phyloP scores from a whole-genome alignment of 2,113 vertebrate species.

The Caretta caretta region DNA sequence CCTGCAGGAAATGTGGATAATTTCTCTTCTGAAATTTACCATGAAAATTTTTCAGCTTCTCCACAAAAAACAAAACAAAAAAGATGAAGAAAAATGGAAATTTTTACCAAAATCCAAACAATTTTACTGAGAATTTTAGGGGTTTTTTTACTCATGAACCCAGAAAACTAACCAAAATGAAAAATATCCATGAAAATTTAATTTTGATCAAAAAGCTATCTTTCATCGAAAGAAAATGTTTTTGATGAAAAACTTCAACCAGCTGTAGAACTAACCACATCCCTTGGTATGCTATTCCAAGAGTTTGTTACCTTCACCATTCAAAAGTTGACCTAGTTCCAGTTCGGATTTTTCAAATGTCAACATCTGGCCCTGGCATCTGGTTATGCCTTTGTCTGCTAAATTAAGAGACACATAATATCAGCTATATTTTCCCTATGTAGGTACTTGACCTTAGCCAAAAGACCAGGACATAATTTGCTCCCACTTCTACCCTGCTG shows the following conservation, averaged over 20 bases:
- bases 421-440: not conserved
- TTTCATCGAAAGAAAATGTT: not conserved
- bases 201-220: not conserved
- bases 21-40: not conserved
- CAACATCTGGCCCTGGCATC: not conserved
- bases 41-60: not conserved
- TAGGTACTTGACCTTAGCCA: not conserved
- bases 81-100: not conserved
- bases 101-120: not conserved
- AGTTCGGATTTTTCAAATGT: constrained; percentile 10
- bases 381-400: not conserved
- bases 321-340: constrained; percentile 9
- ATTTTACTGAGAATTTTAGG: not conserved
- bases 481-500: not conserved
- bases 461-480: accelerated
- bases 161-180: accelerated
- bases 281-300: not conserved
- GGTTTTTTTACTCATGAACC: not conserved
- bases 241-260: not conserved
- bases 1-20: not conserved
- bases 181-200: not conserved
- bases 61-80: not conserved
- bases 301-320: not conserved
- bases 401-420: not conserved
- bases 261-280: not conserved